Base-by-base conservation (phyloP, 1,140 invertebrate species). In the Tetraneura akinire region DNA sequence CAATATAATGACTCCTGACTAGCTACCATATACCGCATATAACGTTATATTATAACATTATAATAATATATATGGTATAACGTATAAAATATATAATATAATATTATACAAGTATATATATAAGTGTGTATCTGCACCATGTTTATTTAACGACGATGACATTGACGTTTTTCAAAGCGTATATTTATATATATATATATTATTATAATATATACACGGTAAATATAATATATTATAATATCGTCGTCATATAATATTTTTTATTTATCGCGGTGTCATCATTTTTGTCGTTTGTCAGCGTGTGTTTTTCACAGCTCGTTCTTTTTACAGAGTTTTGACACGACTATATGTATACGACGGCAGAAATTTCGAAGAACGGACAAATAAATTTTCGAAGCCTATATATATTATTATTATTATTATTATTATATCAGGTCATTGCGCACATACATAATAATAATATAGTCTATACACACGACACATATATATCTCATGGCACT, bases 81-180 rank as follows among this genome's bases (percentile, higher is more conserved):
- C n/a, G 32, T 37, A 37, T 37, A 37, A 37, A 4, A 37, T 37
- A 37, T 21, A 45, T 42, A 26, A 70, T 23, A 49, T n/a, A 13
- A 66, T 42, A 51, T 45, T 71, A 21, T 51, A 71, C 16, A 6
- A 47, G 11, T 47, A 70, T 70, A 70, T 47, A 47, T 42, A n/a
- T n/a, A n/a, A n/a, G n/a, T n/a, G n/a, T n/a, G n/a, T n/a, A 60
- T 23, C 73, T 51, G 29, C 62, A 55, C 74, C 74, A 62, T 78
- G 74, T 78, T 78, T 78, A 78, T 78, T 78, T 78, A 78, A 78
- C 53, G 74, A 78, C 55, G 55, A 78, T 78, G 74, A 78, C 74
- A 29, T 78, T 78, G 74, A 78, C 74, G 74, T 26, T 78, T 78
- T 78, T 78, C 74, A 9, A n/a, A 45, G n/a, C 74, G 73, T 26